Conservation (phyloP, 2,888 invertebrate species). For the Cynaeus angustus region DNA sequence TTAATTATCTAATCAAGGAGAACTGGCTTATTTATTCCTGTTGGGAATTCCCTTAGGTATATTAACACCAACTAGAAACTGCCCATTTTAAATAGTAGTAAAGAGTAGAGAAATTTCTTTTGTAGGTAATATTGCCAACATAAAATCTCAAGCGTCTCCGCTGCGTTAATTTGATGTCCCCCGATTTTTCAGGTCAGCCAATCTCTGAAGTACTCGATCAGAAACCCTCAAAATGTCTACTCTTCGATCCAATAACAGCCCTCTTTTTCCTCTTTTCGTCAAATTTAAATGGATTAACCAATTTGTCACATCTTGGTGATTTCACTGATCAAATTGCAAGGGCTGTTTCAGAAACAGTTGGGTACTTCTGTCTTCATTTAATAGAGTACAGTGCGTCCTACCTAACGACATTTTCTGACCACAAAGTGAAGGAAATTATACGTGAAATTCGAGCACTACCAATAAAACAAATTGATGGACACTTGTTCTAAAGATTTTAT, state of each 20-base stretch:
- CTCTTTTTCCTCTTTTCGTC: no score
- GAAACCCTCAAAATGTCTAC: no score
- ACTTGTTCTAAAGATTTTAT: conserved; percentile 29
- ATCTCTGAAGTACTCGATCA: no score
- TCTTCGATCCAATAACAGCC: no score
- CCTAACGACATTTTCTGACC: conserved; percentile 30
- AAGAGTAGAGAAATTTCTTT: no score
- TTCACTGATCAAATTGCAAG: not conserved
- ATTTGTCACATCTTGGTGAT: conserved; percentile 4
- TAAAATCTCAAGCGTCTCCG: no score
- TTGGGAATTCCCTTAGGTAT: conserved; percentile 39
- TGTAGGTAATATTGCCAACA: no score
- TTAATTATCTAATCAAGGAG: conserved; percentile 48
- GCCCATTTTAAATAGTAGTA: no score
- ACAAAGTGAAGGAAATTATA: conserved; percentile 38
- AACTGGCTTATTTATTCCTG: conserved; percentile 44
- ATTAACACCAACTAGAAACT: conserved; percentile 45
- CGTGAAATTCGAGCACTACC: conserved; percentile 34
- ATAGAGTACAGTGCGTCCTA: conserved; percentile 3
- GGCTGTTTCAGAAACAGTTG: conserved; percentile 2
- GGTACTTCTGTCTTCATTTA: conserved; percentile 32
- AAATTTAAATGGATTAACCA: no score
- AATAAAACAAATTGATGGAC: conserved; percentile 42
- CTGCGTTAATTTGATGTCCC: no score
- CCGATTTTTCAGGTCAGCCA: no score